Evolutionary conservation across 2,797 vertebrate species (phyloP).

Genomic region (Stomatorhinus walkeri): DNA sequence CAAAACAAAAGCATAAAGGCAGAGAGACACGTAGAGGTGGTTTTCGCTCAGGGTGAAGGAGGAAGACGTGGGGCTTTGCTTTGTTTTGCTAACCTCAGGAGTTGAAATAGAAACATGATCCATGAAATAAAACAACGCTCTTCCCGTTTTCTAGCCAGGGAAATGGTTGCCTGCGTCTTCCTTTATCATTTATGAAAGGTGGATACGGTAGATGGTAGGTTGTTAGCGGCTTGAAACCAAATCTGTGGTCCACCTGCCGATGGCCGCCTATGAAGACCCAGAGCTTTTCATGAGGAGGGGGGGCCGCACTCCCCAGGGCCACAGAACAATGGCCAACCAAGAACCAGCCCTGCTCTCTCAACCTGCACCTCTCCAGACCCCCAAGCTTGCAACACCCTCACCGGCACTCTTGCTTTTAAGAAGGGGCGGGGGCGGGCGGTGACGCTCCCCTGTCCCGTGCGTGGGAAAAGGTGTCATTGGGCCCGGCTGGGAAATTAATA

Average conservation of each 20-base stretch:
- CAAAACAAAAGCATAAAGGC: background rate
- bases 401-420: conserved; percentile 37
- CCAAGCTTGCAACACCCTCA: conserved; percentile 40
- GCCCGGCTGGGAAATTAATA: background rate
- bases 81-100: conserved; percentile 28
- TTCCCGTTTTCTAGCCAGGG: background rate
- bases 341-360: conserved; percentile 53
- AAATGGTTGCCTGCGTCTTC: background rate
- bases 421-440: conserved; percentile 23
- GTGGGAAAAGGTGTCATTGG: conserved; percentile 42
- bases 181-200: conserved; percentile 30
- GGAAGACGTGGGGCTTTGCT: background rate
- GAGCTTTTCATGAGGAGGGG: conserved; percentile 53
- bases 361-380: conserved; percentile 42
- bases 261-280: conserved; percentile 57
- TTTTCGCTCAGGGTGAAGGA: background rate
- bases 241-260: conserved; percentile 67
- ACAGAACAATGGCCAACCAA: conserved; percentile 47
- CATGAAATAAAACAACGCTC: conserved; percentile 20
- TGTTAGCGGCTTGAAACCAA: conserved; percentile 49
- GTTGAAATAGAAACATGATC: conserved; percentile 38
- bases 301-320: conserved; percentile 28
- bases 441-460: conserved; percentile 31
- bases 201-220: conserved; percentile 40
- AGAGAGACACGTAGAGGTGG: background rate